Evolutionary conservation across 1,140 invertebrate genomes (phyloP), one percentile per base, ranked within the genome.

Genomic region (Rhagoletis pomonella): DNA sequence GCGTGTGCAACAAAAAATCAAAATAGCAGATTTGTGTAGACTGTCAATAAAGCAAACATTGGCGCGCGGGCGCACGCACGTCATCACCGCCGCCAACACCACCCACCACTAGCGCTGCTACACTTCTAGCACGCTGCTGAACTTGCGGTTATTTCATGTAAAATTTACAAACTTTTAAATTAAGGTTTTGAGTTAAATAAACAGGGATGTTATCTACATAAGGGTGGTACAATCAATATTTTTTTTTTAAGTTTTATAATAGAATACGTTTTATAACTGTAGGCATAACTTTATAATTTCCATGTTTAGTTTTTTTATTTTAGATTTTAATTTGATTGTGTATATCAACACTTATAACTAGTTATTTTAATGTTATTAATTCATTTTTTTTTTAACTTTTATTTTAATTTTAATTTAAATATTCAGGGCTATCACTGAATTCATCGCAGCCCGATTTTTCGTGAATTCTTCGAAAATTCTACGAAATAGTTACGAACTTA

Each of bases 311-410:
- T 55, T 9, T 29, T 81, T 55, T 81, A 47, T 55, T 19, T 50
- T 55, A 50, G 50, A 55, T 81, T 81, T 81, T 81, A 55, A 2
- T 81, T 81, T 81, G 47, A 81, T 81, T 81, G 73, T 81, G 44
- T 55, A 55, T 81, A 81, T 47, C 47, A 81, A 81, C 47, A 81
- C 47, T 81, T 81, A 81, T 55, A 58, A 81, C 73, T 86, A 86
- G 3, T 86, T 86, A 60, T 86, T 62, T 86, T 59, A 86, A 60
- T 39, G 39, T 6, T 85, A 60, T 59, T 17, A 59, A 29, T 86
- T 55, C 44, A 29, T 10, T 55, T 19, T 55, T 19, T 4, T 58
- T 81, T 81, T 81, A 10, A 55, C 29, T 29, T 29, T 29, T 29
- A 29, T 47, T 55, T 81, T 81, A 29, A 10, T 81, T 55, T 81